Conservation (phyloP, 2,113 vertebrate genomes). For the Boulengeromyrus knoepffleri region DNA sequence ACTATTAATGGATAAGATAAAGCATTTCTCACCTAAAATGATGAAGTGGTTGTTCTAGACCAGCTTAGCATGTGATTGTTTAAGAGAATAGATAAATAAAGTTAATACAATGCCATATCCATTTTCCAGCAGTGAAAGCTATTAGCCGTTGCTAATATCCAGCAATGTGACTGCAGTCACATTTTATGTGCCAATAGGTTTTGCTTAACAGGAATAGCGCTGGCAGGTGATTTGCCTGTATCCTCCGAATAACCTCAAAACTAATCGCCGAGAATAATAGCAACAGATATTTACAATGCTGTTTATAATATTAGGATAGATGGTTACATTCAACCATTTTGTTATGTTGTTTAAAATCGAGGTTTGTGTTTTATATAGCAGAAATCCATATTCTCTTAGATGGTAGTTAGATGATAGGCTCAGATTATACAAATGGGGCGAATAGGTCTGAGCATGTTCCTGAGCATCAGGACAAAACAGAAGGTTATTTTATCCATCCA, state of each 20-base stretch:
- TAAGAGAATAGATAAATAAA: constrained; percentile 1
- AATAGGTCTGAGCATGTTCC: not conserved
- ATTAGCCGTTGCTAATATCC: not conserved
- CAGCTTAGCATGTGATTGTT: not conserved
- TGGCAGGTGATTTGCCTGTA: constrained; percentile 1
- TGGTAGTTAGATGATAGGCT: not conserved
- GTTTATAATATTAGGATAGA: not conserved
- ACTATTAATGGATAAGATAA: not conserved
- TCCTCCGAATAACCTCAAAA: constrained; percentile 3
- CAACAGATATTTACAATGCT: not conserved
- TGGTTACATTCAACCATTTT: not conserved
- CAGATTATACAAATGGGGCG: not conserved
- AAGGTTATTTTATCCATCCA: not conserved
- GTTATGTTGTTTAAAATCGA: not conserved
- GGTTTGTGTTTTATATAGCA: not conserved
- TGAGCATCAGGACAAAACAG: not conserved
- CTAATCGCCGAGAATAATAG: not conserved
- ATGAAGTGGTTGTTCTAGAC: not conserved
- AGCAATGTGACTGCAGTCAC: not conserved
- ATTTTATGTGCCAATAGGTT: not conserved
- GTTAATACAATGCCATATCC: not conserved
- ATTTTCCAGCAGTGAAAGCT: not conserved
- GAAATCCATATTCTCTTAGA: not conserved
- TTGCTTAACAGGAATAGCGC: not conserved
- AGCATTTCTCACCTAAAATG: not conserved